These are phyloP conservation scores for Melipona bicolor DNA, from an alignment of 2,888 invertebrate species.

Conservation along the genomic window DNA sequence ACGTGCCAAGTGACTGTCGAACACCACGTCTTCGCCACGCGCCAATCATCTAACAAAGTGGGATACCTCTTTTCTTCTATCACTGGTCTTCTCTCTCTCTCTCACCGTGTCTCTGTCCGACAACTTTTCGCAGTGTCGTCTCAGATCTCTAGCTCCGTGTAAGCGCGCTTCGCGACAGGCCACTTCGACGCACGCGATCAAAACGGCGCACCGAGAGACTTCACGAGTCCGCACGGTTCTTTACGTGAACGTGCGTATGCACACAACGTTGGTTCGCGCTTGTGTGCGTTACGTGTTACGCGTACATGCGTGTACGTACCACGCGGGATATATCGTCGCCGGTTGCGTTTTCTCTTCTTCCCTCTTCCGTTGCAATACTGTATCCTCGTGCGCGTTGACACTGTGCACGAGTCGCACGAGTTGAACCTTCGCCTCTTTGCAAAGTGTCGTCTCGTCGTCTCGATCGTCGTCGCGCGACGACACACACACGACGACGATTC, in stretches of 20 bases:
- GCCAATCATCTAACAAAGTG: constrained; percentile 46
- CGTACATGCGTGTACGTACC: constrained; percentile 56
- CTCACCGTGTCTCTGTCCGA: constrained; percentile 6
- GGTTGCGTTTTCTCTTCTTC: constrained; percentile 27
- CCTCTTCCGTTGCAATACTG: not conserved
- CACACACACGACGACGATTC: constrained; percentile 21
- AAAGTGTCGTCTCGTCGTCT: not conserved
- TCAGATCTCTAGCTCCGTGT: constrained; percentile 39
- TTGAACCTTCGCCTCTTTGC: constrained; percentile 18
- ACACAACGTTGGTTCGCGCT: constrained; percentile 21
- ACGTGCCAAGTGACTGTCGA: constrained; percentile 59
- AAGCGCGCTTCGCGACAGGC: constrained; percentile 59
- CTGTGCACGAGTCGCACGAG: constrained; percentile 25
- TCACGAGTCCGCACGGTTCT: constrained; percentile 49
- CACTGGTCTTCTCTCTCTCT: constrained; percentile 14
- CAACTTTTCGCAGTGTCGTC: constrained; percentile 50
- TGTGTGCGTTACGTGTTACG: constrained; percentile 8
- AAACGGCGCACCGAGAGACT: constrained; percentile 44
- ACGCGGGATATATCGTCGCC: constrained; percentile 65
- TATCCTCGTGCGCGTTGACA: constrained; percentile 48
- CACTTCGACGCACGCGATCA: constrained; percentile 53
- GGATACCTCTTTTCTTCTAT: constrained; percentile 33
- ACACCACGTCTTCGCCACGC: constrained; percentile 47
- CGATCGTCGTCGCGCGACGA: constrained; percentile 4
- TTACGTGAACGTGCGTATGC: constrained; percentile 44